Evolutionary conservation across 2,797 vertebrate genomes (phyloP).

Genomic region (Decapterus maruadsi): DNA sequence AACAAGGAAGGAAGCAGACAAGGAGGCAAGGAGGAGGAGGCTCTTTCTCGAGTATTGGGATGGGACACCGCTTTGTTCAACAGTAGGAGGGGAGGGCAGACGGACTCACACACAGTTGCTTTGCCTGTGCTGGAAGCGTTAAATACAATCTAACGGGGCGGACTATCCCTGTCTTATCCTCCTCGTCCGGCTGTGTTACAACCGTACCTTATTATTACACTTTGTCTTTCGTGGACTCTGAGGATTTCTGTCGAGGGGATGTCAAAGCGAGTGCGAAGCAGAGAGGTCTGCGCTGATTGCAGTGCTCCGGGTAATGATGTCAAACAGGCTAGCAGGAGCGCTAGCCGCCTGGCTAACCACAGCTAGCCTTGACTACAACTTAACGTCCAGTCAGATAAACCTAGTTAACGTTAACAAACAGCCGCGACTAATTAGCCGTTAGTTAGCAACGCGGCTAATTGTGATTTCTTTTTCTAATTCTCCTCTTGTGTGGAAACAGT

Average conservation of each 20-base stretch:
- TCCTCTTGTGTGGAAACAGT: neutral
- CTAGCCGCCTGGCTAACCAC: conserved; percentile 70
- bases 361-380: conserved; percentile 55
- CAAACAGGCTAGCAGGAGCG: conserved; percentile 64
- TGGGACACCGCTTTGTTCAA: conserved; percentile 78
- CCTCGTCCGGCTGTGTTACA: neutral
- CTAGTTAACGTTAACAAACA: conserved; percentile 11
- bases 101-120: conserved; percentile 27
- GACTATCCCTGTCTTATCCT: conserved; percentile 9
- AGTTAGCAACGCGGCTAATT: neutral
- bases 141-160: conserved; percentile 29
- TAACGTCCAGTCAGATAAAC: conserved; percentile 32
- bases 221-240: conserved; percentile 40
- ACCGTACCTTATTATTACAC: conserved; percentile 5
- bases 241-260: conserved; percentile 78
- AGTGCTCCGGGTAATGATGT: conserved; percentile 90
- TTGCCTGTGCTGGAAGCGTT: conserved; percentile 16
- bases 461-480: neutral
- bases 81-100: conserved; percentile 72
- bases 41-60: conserved; percentile 47
- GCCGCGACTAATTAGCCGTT: neutral
- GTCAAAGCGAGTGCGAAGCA: conserved; percentile 95
- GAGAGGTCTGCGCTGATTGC: conserved; percentile 98
- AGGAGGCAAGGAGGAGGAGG: conserved; percentile 50
- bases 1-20: conserved; percentile 34